Evolutionary conservation across 2,113 vertebrate genomes (phyloP).

Genomic region (Tragelaphus buxtoni): DNA sequence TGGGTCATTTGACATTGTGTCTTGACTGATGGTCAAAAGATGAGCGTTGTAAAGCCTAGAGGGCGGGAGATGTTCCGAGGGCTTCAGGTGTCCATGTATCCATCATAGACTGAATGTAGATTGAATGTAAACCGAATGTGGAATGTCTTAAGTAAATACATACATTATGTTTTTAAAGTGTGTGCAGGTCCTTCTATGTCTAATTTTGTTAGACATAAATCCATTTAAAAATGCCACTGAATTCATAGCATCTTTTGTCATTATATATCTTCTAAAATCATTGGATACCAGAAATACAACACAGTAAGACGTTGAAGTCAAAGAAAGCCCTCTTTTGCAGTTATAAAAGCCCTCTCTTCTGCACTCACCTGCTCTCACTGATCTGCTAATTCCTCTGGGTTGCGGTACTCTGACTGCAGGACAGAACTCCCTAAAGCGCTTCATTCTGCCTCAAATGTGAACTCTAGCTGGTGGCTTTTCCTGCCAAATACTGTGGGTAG

Average conservation of each 20-base stretch:
- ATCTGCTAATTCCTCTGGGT: background rate
- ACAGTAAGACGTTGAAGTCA: background rate
- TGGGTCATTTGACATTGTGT: background rate
- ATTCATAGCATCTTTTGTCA: constrained; percentile 21
- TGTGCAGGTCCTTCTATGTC: background rate
- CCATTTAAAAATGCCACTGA: constrained; percentile 2
- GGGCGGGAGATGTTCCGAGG: background rate
- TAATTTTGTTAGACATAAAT: background rate
- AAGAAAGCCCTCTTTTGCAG: background rate
- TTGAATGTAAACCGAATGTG: background rate
- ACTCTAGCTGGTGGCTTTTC: background rate
- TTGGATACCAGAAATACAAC: background rate
- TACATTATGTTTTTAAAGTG: background rate
- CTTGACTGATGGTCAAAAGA: background rate
- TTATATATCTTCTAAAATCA: background rate
- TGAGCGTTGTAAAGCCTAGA: background rate
- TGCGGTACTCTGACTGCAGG: background rate
- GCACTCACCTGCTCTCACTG: background rate
- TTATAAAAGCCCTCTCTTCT: background rate
- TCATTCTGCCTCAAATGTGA: background rate
- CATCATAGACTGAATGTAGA: background rate
- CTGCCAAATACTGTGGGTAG: background rate
- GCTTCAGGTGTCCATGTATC: background rate
- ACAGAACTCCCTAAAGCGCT: background rate
- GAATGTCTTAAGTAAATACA: background rate